A percentile compares a stretch with the other conserved stretches of the same genome.
Evolutionary conservation across 2,797 vertebrate genomes (phyloP).

Genomic region (Smutsia temminckii): DNA sequence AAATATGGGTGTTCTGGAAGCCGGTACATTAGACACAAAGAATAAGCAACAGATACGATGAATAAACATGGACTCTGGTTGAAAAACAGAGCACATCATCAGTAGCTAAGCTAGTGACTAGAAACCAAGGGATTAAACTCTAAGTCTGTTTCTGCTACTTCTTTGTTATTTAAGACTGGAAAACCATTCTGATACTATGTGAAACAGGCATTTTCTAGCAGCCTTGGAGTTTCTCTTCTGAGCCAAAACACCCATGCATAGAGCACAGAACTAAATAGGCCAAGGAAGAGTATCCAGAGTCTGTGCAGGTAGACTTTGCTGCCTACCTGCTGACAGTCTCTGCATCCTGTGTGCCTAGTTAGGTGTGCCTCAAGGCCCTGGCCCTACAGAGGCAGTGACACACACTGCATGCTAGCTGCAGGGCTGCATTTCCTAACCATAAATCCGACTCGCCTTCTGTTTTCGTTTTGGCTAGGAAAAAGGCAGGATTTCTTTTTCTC

Average conservation of each 20-base stretch:
- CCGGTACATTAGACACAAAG: neutral
- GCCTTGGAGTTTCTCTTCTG: neutral
- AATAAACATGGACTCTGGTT: neutral
- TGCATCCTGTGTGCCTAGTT: neutral
- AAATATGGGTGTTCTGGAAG: neutral
- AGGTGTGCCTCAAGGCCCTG: neutral
- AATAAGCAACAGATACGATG: neutral
- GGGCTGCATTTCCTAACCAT: slow-evolving; percentile 30
- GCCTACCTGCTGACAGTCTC: neutral
- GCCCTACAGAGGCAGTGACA: slow-evolving; percentile 4
- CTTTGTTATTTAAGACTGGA: neutral
- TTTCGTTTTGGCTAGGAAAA: slow-evolving; percentile 9
- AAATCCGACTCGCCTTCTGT: neutral
- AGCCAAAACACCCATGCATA: neutral
- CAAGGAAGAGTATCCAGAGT: neutral
- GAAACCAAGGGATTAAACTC: slow-evolving; percentile 9
- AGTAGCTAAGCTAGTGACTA: neutral
- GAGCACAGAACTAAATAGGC: neutral
- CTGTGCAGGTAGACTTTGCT: neutral
- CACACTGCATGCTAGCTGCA: neutral
- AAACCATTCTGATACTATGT: neutral
- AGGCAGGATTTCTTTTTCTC: neutral
- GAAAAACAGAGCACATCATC: neutral
- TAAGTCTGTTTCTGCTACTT: neutral
- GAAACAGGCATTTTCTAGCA: slow-evolving; percentile 24